Conservation (phyloP, 2,888 invertebrate genomes). For the Philhelius pedissequus region DNA sequence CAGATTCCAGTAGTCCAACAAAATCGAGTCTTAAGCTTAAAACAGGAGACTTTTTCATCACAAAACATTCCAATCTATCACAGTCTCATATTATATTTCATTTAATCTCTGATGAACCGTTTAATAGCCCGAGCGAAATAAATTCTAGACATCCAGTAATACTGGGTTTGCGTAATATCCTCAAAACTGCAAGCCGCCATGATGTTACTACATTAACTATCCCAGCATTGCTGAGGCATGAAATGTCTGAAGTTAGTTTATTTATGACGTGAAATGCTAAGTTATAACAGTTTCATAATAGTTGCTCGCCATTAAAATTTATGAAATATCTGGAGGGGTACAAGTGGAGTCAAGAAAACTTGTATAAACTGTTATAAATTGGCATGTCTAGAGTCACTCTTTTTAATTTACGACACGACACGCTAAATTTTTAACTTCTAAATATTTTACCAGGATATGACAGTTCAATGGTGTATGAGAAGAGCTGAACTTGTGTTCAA, state of each 20-base stretch:
- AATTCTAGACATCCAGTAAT: slow-evolving; percentile 97
- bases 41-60: slow-evolving; percentile 92
- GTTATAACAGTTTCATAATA: too few species aligned
- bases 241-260: slow-evolving; percentile 90
- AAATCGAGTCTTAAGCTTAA: slow-evolving; percentile 82
- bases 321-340: too few species aligned
- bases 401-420: background rate
- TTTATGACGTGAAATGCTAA: too few species aligned
- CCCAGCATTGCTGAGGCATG: slow-evolving; percentile 94
- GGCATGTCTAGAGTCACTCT: too few species aligned
- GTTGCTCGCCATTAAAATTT: too few species aligned
- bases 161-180: slow-evolving; percentile 94
- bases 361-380: too few species aligned
- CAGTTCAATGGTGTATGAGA: slow-evolving; percentile 96
- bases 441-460: slow-evolving; percentile 87
- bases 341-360: too few species aligned
- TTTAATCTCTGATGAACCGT: slow-evolving; percentile 91
- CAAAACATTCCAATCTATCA: slow-evolving; percentile 94
- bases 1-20: slow-evolving; percentile 73
- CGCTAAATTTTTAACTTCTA: background rate
- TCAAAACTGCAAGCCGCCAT: slow-evolving; percentile 96
- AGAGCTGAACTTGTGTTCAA: slow-evolving; percentile 98
- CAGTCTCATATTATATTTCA: slow-evolving; percentile 98
- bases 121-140: slow-evolving; percentile 87
- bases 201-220: slow-evolving; percentile 96